Evolutionary conservation across 2,888 invertebrate genomes (phyloP), one percentile per base, ranked within the genome.

Genomic region (Dynastes grantii): DNA sequence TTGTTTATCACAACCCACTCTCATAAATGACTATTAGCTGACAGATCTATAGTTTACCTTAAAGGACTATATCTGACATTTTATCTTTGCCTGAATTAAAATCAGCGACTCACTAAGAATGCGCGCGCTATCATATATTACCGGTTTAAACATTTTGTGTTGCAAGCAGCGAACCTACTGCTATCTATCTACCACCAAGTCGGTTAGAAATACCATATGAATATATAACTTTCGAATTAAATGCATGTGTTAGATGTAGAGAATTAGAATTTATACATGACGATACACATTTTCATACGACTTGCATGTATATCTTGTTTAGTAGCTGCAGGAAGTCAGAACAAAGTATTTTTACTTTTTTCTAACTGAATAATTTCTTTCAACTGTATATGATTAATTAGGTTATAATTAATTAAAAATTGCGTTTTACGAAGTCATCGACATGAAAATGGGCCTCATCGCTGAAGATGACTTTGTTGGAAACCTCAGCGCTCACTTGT

Each of bases 1-100:
- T 87, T 88, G 87, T 87, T 88, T 88, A 88, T 88, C 86, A 86
- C 85, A 84, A 81, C 81, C 81, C 82, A 81, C 81, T 85, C 87
- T 87, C 88, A 88, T 88, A 88, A 88, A 88, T 87, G 88, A 88
- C 87, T 87, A 85, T 82, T 84, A 84, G 83, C 84, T 87, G 88
- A 88, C 88, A 88, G 87, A 88, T 87, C 87, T 87, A 88, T 87
- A 85, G 87, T 83, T 82, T 84, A 85, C 85, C 83, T 83, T 85
- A 85, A 85, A 84, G 65, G 79, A 65, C 73, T 71, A 65, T 65
- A 76, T 76, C 79, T 79, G 79, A 78, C 79, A 71, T 81, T 76
- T 73, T 79, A 81, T 79, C 80, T 81, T 49, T 78, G 77, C 76
- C 76, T 80, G 80, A 78, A 80, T 80, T 80, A 80, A 80, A 76